phyloP scores from a whole-genome alignment of 2,113 vertebrate species.

The Caranx melampygus region DNA sequence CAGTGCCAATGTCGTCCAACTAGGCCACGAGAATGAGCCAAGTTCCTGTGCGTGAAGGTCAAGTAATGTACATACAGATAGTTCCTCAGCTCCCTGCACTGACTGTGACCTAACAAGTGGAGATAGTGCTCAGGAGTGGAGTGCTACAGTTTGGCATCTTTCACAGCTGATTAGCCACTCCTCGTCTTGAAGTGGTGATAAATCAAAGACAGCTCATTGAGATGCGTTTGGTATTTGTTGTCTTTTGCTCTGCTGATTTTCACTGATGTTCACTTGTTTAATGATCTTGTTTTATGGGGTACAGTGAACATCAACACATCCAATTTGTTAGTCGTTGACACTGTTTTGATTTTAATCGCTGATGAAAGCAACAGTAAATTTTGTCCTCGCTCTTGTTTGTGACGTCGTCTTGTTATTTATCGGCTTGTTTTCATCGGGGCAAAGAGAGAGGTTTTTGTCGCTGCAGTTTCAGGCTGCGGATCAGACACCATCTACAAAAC shows the following conservation, averaged over 20 bases:
- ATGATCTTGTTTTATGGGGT: constrained; percentile 68
- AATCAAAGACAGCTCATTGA: constrained; percentile 56
- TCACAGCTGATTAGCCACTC: constrained; percentile 61
- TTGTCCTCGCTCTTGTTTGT: constrained; percentile 18
- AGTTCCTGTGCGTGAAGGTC: too few species aligned
- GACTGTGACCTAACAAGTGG: not conserved
- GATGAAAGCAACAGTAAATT: constrained; percentile 61
- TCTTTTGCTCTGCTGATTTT: constrained; percentile 66
- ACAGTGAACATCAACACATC: constrained; percentile 58
- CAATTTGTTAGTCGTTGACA: constrained; percentile 58
- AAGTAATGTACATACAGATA: too few species aligned
- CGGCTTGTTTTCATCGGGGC: constrained; percentile 36
- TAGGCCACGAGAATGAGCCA: too few species aligned
- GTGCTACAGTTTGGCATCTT: constrained; percentile 52
- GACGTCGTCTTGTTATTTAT: constrained; percentile 43
- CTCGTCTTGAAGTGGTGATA: constrained; percentile 54
- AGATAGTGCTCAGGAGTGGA: constrained; percentile 11
- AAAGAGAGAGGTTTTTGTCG: constrained; percentile 14
- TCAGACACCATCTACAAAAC: not conserved
- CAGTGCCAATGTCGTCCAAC: not conserved
- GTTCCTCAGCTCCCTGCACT: too few species aligned
- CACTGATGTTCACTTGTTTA: constrained; percentile 62
- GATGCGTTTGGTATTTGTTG: constrained; percentile 53
- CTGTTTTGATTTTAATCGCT: constrained; percentile 68
- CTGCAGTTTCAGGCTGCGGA: not conserved